Conservation (phyloP, 2,797 vertebrate genomes). For the Hafferia zeledoni region DNA sequence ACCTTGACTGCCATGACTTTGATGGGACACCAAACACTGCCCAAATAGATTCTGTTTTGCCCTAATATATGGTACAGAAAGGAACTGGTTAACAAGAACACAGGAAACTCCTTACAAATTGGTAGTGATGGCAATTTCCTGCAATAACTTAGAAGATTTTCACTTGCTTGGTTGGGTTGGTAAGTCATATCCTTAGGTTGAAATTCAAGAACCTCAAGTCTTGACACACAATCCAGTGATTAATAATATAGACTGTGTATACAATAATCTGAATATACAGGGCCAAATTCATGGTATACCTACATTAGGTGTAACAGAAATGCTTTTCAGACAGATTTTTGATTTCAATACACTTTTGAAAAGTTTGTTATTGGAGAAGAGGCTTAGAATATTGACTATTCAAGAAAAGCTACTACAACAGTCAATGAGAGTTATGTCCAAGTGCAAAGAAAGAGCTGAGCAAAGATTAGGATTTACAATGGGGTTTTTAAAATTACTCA, state of each 20-base stretch:
- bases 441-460: neutral
- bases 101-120: slow-evolving; percentile 60
- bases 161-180: slow-evolving; percentile 46
- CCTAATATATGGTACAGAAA: slow-evolving; percentile 3
- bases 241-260: neutral
- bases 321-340: neutral
- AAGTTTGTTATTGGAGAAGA: neutral
- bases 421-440: neutral
- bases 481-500: neutral
- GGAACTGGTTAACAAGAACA: slow-evolving; percentile 33
- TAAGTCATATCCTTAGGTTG: slow-evolving; percentile 46
- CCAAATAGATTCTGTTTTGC: neutral
- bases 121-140: slow-evolving; percentile 62
- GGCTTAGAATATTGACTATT: neutral
- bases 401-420: neutral
- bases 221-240: slow-evolving; percentile 21
- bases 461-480: neutral
- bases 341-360: neutral
- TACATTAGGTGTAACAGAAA: neutral
- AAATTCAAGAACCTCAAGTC: slow-evolving; percentile 56
- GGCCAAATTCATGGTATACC: neutral
- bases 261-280: neutral
- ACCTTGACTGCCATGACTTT: neutral
- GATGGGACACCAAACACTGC: neutral
- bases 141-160: slow-evolving; percentile 61